Conservation (phyloP, 35 echinoderm and acorn worm genomes). For the Patiria miniata region DNA sequence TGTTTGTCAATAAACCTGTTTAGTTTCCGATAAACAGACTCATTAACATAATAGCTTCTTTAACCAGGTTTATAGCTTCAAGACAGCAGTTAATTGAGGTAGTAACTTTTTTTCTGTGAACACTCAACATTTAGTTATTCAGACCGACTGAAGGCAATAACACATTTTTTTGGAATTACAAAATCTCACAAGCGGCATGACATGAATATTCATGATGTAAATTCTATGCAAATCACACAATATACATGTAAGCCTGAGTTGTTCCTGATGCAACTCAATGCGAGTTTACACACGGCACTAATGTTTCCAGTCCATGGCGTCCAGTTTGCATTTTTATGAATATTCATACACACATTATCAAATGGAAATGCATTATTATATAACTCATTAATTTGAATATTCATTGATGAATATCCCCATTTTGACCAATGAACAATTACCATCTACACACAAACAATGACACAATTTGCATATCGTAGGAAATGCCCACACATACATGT, state of each 20-base stretch:
- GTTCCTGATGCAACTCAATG: not conserved
- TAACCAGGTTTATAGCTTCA: not conserved
- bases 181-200: not conserved
- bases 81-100: not conserved
- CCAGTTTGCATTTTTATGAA: conserved; percentile 9
- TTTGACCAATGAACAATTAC: not conserved
- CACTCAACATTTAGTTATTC: not conserved
- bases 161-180: not conserved
- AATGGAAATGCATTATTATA: not conserved
- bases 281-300: not conserved
- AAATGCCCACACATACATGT: not conserved
- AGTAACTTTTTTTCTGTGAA: not conserved
- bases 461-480: conserved; percentile 8
- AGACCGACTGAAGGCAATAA: not conserved
- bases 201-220: not conserved
- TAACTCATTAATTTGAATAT: not conserved
- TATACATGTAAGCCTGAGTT: not conserved
- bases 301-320: not conserved
- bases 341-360: not conserved
- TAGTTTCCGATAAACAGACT: not conserved
- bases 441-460: not conserved
- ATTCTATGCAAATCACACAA: not conserved
- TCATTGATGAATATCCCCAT: not conserved
- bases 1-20: too few species aligned
- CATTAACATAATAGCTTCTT: not conserved